Conservation (phyloP, 2,888 invertebrate species). For the Epiblema foenella region DNA sequence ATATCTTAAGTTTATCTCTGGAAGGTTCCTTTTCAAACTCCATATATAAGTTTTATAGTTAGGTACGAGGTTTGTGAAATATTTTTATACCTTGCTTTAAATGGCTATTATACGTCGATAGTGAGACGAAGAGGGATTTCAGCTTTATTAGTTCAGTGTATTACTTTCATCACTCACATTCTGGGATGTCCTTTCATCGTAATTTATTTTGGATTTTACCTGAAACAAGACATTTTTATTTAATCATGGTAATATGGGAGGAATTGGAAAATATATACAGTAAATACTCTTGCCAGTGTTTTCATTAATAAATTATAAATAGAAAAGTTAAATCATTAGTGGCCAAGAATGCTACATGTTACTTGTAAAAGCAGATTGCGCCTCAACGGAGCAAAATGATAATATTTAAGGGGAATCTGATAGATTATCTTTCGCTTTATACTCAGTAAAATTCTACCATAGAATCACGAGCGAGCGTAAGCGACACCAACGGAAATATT, state of each 20-base stretch:
- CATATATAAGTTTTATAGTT: not conserved
- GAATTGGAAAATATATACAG: too few species aligned
- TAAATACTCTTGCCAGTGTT: too few species aligned
- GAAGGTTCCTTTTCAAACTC: not conserved
- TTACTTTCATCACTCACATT: constrained; percentile 25
- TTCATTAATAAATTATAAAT: too few species aligned
- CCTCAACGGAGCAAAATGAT: too few species aligned
- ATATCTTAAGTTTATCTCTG: not conserved
- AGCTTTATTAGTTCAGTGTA: constrained; percentile 1
- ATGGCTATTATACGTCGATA: not conserved
- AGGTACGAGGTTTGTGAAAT: constrained; percentile 4
- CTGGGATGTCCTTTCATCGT: not conserved
- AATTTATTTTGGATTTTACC: constrained; percentile 8
- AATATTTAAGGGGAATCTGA: too few species aligned
- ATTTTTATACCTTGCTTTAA: not conserved
- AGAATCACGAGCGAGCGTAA: too few species aligned
- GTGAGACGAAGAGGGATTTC: not conserved
- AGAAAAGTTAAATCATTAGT: too few species aligned
- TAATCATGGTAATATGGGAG: not conserved
- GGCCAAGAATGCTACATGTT: too few species aligned
- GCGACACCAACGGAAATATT: too few species aligned
- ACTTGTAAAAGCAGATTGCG: too few species aligned
- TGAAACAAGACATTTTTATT: constrained; percentile 9
- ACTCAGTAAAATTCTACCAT: too few species aligned
- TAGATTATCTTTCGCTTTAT: too few species aligned